Percentiles rank a stretch among this genome's conserved stretches.
These are phyloP conservation scores for Mnemiopsis leidyi DNA, from an alignment of 37 sponge, comb jelly and placozoan genomes.

Conservation along the genomic window DNA sequence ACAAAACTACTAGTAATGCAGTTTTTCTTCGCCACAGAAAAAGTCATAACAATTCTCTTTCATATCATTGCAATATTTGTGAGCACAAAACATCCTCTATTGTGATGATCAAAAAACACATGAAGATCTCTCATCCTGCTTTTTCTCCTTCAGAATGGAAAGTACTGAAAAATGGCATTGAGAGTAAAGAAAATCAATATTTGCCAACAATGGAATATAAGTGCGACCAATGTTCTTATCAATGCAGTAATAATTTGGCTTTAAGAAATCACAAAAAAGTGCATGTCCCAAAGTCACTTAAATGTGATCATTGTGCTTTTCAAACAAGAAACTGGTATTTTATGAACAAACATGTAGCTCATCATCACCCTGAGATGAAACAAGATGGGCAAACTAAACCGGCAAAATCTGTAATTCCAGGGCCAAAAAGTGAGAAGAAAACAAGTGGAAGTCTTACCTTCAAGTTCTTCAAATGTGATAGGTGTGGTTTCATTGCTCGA, in stretches of 20 bases:
- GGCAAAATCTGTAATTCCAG: not conserved
- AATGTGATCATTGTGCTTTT: conserved; percentile 5
- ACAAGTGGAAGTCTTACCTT: not conserved
- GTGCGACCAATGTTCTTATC: conserved; percentile 38
- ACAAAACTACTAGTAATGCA: not conserved
- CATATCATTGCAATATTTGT: not conserved
- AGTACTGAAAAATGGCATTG: not conserved
- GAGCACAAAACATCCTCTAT: not conserved
- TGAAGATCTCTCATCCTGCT: not conserved
- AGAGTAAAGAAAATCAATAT: not conserved
- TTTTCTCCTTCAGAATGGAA: conserved; percentile 4
- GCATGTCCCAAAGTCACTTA: not conserved
- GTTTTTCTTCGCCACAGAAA: not conserved
- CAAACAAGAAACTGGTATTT: not conserved
- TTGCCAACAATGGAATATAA: not conserved
- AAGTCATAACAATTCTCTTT: not conserved
- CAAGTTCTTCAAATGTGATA: conserved; percentile 41
- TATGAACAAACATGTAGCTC: not conserved
- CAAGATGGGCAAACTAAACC: not conserved
- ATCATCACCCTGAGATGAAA: not conserved
- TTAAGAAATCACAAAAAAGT: not conserved
- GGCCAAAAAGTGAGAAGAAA: not conserved
- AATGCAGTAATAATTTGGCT: not conserved
- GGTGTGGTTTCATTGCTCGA: conserved; percentile 35
- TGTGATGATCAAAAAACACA: not conserved